A percentile compares a stretch with the other conserved stretches of the same genome.
These are phyloP conservation scores for Drosophila rufa DNA, from an alignment of 1,140 invertebrate genomes.

Conservation along the genomic window DNA sequence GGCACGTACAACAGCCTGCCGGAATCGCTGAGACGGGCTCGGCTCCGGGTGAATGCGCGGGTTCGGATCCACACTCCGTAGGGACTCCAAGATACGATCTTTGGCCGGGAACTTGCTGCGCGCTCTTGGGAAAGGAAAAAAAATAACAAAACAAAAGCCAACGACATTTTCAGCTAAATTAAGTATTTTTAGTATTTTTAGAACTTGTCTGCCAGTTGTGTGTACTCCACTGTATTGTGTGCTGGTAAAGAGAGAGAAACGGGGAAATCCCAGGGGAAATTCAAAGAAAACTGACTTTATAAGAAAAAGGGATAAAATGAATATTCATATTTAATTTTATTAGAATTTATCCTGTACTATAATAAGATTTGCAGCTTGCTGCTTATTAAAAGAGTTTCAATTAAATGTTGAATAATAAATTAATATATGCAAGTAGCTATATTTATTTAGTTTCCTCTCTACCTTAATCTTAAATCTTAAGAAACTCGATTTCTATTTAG, in stretches of 20 bases:
- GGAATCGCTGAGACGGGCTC: slow-evolving; percentile 15
- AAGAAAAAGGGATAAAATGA: not conserved
- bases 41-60: not conserved
- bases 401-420: too few species aligned
- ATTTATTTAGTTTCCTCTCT: not conserved
- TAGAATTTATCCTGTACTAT: too few species aligned
- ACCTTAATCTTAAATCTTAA: not conserved
- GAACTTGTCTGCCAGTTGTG: slow-evolving; percentile 66
- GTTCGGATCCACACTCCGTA: slow-evolving; percentile 13
- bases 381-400: too few species aligned
- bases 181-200: slow-evolving; percentile 82
- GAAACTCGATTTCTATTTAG: not conserved
- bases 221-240: slow-evolving; percentile 7
- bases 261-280: not conserved
- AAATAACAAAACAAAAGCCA: slow-evolving; percentile 69
- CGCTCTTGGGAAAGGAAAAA: slow-evolving; percentile 13
- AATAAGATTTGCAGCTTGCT: too few species aligned
- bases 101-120: slow-evolving; percentile 43
- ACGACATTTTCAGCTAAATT: slow-evolving; percentile 81
- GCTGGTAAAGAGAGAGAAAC: not conserved
- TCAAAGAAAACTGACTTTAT: not conserved
- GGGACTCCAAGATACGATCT: slow-evolving; percentile 38
- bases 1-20: slow-evolving; percentile 65
- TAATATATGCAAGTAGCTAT: too few species aligned
- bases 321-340: too few species aligned